These are phyloP conservation scores for Scolopax bukidnonensis DNA, from an alignment of 2,797 vertebrate genomes.

Conservation along the genomic window DNA sequence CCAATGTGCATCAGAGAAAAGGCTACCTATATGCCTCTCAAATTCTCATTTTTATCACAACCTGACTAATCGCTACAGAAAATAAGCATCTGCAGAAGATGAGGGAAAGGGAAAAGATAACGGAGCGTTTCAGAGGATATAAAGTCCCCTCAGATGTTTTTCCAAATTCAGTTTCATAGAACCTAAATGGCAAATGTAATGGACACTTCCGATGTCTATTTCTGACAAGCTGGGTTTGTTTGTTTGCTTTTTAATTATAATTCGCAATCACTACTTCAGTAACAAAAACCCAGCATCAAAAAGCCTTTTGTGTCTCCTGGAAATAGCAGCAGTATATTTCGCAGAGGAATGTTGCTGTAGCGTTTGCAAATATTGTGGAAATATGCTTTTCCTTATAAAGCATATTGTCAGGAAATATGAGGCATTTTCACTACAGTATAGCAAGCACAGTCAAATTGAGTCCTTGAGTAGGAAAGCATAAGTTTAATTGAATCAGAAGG, in stretches of 20 bases:
- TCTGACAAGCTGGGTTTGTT: not conserved
- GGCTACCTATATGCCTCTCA: not conserved
- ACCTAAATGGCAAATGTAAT: not conserved
- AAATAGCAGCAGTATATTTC: not conserved
- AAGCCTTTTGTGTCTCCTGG: not conserved
- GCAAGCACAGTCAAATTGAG: not conserved
- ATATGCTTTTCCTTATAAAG: not conserved
- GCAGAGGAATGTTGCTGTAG: not conserved
- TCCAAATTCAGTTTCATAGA: not conserved
- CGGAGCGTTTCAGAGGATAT: not conserved
- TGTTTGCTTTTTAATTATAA: not conserved
- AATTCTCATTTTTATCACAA: not conserved
- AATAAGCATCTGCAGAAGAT: not conserved
- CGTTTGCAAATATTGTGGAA: not conserved
- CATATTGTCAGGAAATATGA: not conserved
- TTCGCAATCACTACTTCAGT: not conserved
- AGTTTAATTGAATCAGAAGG: not conserved
- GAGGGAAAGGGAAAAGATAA: not conserved
- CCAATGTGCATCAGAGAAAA: not conserved
- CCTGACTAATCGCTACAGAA: not conserved
- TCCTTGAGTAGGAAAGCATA: not conserved
- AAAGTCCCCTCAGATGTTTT: not conserved
- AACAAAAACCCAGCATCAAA: not conserved
- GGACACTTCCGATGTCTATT: not conserved
- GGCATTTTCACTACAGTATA: not conserved